A percentile compares a stretch with the other conserved stretches of the same genome.
phyloP scores from a whole-genome alignment of 2,797 vertebrate species.

The Choloepus didactylus region DNA sequence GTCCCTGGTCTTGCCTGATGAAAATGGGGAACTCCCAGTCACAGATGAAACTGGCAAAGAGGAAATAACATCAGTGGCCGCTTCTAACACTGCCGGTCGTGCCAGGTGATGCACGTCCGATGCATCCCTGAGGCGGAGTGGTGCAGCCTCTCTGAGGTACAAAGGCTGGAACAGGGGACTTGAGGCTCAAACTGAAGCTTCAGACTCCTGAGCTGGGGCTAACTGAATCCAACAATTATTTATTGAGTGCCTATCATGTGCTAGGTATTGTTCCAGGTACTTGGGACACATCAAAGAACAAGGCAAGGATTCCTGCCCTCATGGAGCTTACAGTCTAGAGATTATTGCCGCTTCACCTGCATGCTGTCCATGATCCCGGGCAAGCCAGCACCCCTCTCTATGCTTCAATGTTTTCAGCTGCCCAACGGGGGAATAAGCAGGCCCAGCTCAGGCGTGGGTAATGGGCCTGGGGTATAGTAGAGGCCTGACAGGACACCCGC shows the following conservation, averaged over 20 bases:
- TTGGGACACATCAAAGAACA: conserved; percentile 60
- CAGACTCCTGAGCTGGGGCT: conserved; percentile 56
- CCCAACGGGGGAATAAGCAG: not conserved
- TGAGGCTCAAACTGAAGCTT: conserved; percentile 15
- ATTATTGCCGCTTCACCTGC: not conserved
- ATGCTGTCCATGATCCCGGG: not conserved
- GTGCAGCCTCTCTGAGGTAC: not conserved
- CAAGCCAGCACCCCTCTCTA: not conserved
- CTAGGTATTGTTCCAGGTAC: conserved; percentile 59
- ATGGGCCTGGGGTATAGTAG: not conserved
- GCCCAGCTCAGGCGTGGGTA: not conserved
- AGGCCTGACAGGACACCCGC: not conserved
- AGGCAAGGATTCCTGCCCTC: conserved; percentile 57
- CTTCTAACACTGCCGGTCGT: not conserved
- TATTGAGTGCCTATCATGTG: conserved; percentile 79
- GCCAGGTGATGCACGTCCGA: not conserved
- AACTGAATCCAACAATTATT: conserved; percentile 68
- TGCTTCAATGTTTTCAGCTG: not conserved
- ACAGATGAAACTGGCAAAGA: conserved; percentile 23
- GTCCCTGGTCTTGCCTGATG: conserved; percentile 47
- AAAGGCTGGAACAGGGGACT: conserved; percentile 10
- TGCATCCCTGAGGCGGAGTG: not conserved
- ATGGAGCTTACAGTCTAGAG: conserved; percentile 50
- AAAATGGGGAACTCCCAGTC: conserved; percentile 54
- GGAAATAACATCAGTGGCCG: conserved; percentile 40